These are phyloP conservation scores for Callitettix versicolor DNA, from an alignment of 1,140 invertebrate genomes.

Conservation along the genomic window DNA sequence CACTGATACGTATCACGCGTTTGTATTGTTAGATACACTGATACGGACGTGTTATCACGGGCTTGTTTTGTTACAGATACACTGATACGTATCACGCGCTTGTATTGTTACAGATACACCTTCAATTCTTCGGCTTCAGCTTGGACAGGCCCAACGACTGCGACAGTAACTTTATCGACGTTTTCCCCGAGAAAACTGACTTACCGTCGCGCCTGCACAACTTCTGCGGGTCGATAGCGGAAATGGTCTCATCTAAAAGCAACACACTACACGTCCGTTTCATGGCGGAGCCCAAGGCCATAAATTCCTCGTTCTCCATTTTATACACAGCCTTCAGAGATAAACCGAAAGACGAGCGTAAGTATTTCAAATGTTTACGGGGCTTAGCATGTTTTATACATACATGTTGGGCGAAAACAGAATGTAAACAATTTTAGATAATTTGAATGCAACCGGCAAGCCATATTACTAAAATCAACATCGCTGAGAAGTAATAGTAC, in stretches of 20 bases:
- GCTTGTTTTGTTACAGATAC: no score
- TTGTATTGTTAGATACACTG: no score
- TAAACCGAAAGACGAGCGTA: constrained; percentile 32
- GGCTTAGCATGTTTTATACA: no score
- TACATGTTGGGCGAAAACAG: no score
- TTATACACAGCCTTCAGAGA: constrained; percentile 64
- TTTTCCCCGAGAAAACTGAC: constrained; percentile 57
- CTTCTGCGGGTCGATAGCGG: constrained; percentile 71
- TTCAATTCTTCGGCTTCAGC: constrained; percentile 55
- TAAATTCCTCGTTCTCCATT: constrained; percentile 55
- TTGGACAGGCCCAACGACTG: constrained; percentile 70
- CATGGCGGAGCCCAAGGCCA: constrained; percentile 30
- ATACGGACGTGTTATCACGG: no score
- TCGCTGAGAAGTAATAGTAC: no score
- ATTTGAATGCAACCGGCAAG: no score
- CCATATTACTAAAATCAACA: no score
- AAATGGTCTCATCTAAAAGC: constrained; percentile 46
- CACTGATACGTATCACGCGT: no score
- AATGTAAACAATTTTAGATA: no score
- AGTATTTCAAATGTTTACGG: background rate
- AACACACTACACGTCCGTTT: constrained; percentile 44
- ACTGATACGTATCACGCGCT: no score
- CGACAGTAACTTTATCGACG: constrained; percentile 67
- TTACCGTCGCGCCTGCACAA: constrained; percentile 47
- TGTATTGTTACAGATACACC: constrained; percentile 57